A percentile compares a stretch with the other conserved stretches of the same genome.
These are phyloP conservation scores for Trinectes maculatus DNA, from an alignment of 2,113 vertebrate species.

Conservation along the genomic window DNA sequence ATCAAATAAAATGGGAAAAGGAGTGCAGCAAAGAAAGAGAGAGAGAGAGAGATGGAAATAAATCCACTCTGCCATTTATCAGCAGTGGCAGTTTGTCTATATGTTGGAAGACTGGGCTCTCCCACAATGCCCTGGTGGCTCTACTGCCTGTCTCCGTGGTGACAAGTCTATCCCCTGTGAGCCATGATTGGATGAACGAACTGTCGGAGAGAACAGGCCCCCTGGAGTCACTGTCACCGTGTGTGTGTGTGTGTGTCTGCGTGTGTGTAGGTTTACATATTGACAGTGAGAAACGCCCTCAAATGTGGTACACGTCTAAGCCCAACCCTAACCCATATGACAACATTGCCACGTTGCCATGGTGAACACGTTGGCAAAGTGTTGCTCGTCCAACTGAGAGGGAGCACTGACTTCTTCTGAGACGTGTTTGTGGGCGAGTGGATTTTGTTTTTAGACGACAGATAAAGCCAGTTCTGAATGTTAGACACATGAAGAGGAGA, in stretches of 20 bases:
- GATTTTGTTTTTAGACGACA: too few relatives aligned
- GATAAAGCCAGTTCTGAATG: too few relatives aligned
- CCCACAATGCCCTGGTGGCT: conserved; percentile 61
- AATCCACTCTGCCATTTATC: conserved; percentile 51
- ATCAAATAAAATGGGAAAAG: conserved; percentile 26
- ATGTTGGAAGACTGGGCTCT: conserved; percentile 55
- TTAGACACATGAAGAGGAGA: too few relatives aligned
- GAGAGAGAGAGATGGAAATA: conserved; percentile 26
- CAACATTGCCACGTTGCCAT: too few relatives aligned
- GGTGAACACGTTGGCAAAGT: too few relatives aligned
- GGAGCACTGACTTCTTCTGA: too few relatives aligned
- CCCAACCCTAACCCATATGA: too few relatives aligned
- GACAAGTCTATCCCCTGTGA: conserved; percentile 61
- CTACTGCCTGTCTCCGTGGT: conserved; percentile 58
- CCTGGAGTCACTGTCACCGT: neutral
- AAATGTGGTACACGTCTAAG: too few relatives aligned
- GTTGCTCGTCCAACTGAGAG: too few relatives aligned
- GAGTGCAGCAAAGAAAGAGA: conserved; percentile 5
- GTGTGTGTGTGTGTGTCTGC: conserved; percentile 8
- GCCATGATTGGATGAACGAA: conserved; percentile 57
- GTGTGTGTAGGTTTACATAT: conserved; percentile 4
- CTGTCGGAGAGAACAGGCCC: conserved; percentile 41
- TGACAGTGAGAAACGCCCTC: conserved; percentile 18
- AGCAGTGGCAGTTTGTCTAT: conserved; percentile 71
- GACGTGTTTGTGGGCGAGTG: too few relatives aligned